These are phyloP conservation scores for Glandiceps talaboti DNA, from an alignment of 53 echinoderm and acorn worm species.

Conservation along the genomic window DNA sequence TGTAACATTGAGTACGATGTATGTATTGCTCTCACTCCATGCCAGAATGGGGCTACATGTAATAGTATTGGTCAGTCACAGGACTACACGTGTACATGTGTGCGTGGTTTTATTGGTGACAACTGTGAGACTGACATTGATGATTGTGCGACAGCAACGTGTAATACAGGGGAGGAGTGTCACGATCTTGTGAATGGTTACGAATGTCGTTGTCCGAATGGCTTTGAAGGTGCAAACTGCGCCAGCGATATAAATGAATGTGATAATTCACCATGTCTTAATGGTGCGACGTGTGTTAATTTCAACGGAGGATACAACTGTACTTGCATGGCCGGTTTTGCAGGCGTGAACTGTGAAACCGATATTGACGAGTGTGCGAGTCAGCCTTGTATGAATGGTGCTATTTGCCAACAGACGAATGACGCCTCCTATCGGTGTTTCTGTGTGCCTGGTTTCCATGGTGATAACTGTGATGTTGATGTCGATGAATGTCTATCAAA, in stretches of 20 bases:
- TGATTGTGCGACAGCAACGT: constrained; percentile 6
- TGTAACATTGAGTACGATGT: constrained; percentile 25
- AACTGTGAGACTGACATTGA: constrained; percentile 10
- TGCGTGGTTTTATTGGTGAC: not conserved
- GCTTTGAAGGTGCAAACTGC: constrained; percentile 33
- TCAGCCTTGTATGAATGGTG: constrained; percentile 28
- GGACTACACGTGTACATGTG: constrained; percentile 2
- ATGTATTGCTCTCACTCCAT: constrained; percentile 18
- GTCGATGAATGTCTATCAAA: not conserved
- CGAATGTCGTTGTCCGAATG: constrained; percentile 38
- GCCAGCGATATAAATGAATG: constrained; percentile 27
- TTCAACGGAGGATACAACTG: constrained; percentile 8
- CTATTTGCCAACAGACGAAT: constrained; percentile 3
- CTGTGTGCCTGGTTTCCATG: constrained; percentile 1
- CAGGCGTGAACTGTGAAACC: constrained; percentile 19
- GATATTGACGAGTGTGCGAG: constrained; percentile 15
- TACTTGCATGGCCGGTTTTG: constrained; percentile 15
- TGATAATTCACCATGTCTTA: constrained; percentile 9
- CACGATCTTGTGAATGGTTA: constrained; percentile 21
- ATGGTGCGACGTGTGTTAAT: constrained; percentile 23
- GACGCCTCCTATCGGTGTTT: not conserved
- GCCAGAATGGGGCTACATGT: constrained; percentile 36
- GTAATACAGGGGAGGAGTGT: constrained; percentile 19
- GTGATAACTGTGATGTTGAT: not conserved
- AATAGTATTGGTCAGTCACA: constrained; percentile 13